A percentile compares a stretch with the other conserved stretches of the same genome.
These are phyloP conservation scores for Omphaloscelis lunosa DNA, from an alignment of 2,888 invertebrate species.

Conservation along the genomic window DNA sequence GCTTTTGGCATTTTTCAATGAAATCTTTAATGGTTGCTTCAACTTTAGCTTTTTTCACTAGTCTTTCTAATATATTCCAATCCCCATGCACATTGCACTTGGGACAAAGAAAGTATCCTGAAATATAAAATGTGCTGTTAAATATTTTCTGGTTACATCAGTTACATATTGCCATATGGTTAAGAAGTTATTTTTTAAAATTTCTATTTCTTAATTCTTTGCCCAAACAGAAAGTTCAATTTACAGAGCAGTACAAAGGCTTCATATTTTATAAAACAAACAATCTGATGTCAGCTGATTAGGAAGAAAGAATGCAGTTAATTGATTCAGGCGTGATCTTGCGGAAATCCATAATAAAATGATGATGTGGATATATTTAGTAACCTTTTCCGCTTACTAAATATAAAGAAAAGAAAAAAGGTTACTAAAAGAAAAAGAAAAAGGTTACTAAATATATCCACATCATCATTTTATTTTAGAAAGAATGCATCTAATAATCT, in stretches of 20 bases:
- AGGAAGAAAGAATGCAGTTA: neutral
- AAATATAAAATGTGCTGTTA: conserved; percentile 63
- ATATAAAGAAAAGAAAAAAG: no score
- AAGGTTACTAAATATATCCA: no score
- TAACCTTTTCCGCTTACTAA: no score
- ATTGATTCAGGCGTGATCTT: no score
- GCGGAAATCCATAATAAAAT: no score
- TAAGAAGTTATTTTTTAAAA: neutral
- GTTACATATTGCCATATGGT: neutral
- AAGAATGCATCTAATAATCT: neutral
- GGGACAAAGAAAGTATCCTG: conserved; percentile 93
- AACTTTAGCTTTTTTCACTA: conserved; percentile 85
- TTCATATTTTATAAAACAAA: neutral
- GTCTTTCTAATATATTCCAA: conserved; percentile 91
- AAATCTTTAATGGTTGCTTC: conserved; percentile 81
- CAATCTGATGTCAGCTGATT: no score
- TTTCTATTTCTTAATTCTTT: neutral
- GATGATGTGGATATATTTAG: no score
- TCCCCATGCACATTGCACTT: conserved; percentile 92
- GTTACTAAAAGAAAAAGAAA: no score
- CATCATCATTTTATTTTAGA: no score
- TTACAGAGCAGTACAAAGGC: neutral
- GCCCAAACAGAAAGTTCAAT: neutral
- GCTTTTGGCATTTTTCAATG: conserved; percentile 78
- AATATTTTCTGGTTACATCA: neutral